Base-by-base conservation (phyloP, 2,888 invertebrate genomes). In the Tetheella fluctuosa region DNA sequence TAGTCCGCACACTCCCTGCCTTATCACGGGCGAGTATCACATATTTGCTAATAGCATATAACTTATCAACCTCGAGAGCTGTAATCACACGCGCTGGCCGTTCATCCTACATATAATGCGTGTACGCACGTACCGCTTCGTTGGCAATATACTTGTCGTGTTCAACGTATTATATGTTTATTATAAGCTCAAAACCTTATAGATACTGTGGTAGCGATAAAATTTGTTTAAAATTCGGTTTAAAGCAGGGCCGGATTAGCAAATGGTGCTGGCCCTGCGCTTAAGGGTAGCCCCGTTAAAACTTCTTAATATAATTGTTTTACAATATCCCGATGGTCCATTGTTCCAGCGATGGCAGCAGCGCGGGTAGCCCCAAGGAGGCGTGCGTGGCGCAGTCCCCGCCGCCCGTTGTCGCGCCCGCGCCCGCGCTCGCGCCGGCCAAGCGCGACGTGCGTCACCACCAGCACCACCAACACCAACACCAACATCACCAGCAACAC, bases 361-460 rank as follows among this genome's bases (percentile, higher is more conserved):
- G 91, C 68, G 91, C 89, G 2, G 92, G 92, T 63, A 91, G 91
- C 65, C 92, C 92, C 0, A 93, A 93, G 75, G 92, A 93, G 76
- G 90, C 89, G 61, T 90, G 89, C 84, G 89, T 86, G 80, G 86
- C 88, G 64, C 82, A 85, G 67, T 88, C 91, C 1, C 91, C 92
- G 7, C 91, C 91, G 15, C 90, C 90, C 7, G 85, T 76, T 67
- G 79, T 74, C 67, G 60, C 57, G 1, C 6, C 34, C 34, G 34
- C 34, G 12, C 12, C 34, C 1, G 12, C 34, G 60, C 52, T 28
- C 62, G 64, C 64, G 12, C 69, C 83, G 68, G 81, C 80, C 77
- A 81, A 84, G 73, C 79, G 82, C 25, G 81, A 81, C 61, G 79
- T 76, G 62, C 77, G 76, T 58, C 74, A 70, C 54, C 69, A 65